Evolutionary conservation across 1,140 invertebrate species (phyloP).

Genomic region (Aphis craccivora): DNA sequence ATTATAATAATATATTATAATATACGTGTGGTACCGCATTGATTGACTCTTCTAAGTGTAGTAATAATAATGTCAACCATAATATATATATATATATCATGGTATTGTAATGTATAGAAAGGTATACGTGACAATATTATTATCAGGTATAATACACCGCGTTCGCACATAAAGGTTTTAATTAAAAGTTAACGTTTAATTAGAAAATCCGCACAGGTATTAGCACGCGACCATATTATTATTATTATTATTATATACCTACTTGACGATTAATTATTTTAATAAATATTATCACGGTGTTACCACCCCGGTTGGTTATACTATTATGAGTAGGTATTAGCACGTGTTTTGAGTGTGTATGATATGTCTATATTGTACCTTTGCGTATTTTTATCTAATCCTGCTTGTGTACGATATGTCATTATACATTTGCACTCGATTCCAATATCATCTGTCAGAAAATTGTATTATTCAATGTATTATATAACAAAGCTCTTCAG

Average conservation of each 20-base stretch:
- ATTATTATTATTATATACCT: not conserved
- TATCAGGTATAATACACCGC: too few species aligned
- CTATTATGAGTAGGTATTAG: not conserved
- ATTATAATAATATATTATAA: not conserved
- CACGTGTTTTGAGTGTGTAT: not conserved
- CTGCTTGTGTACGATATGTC: not conserved
- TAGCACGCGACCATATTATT: not conserved
- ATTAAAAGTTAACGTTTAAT: slow-evolving; percentile 13
- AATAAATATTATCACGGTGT: not conserved
- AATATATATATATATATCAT: too few species aligned
- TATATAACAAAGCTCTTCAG: not conserved
- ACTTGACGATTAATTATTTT: not conserved
- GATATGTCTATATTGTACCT: not conserved
- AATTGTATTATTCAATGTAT: not conserved
- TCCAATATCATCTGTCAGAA: not conserved
- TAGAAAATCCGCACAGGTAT: not conserved
- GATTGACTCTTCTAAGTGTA: not conserved
- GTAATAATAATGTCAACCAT: too few species aligned
- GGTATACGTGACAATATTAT: too few species aligned
- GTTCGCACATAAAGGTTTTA: not conserved
- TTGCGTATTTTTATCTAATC: not conserved
- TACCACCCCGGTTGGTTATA: not conserved
- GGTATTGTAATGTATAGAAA: not conserved
- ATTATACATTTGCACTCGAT: not conserved
- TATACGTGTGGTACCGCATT: too few species aligned